These are phyloP conservation scores for Crypturellus tataupa DNA, from an alignment of 2,797 vertebrate genomes.

Conservation along the genomic window DNA sequence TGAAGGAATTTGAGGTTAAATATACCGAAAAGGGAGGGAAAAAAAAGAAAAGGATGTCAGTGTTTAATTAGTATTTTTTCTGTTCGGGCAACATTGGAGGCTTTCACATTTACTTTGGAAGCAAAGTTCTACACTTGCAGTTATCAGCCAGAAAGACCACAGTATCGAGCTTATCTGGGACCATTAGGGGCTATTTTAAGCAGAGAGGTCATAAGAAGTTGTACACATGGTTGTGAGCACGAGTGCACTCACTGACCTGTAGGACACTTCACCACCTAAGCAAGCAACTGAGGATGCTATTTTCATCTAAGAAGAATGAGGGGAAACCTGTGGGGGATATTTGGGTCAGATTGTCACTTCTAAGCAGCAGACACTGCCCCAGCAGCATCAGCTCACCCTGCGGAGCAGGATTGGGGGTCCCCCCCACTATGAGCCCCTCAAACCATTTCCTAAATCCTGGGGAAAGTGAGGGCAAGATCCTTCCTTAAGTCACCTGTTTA, in stretches of 20 bases:
- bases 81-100: conserved; percentile 45
- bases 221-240: neutral
- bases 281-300: neutral
- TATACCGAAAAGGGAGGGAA: conserved; percentile 65
- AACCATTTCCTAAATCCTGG: neutral
- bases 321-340: neutral
- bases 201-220: neutral
- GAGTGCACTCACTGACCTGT: neutral
- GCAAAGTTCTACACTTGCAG: neutral
- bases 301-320: neutral
- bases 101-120: conserved; percentile 22
- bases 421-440: too few species aligned
- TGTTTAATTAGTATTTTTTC: conserved; percentile 52
- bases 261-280: neutral
- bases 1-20: conserved; percentile 76
- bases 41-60: conserved; percentile 47
- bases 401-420: neutral
- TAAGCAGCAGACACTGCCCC: neutral
- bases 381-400: neutral
- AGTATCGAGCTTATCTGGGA: neutral
- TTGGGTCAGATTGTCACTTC: neutral
- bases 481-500: neutral
- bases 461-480: neutral
- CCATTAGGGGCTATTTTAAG: neutral
- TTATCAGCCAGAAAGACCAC: neutral